These are phyloP conservation scores for Pentamera pediparva DNA, from an alignment of 53 echinoderm and acorn worm genomes.

Conservation along the genomic window DNA sequence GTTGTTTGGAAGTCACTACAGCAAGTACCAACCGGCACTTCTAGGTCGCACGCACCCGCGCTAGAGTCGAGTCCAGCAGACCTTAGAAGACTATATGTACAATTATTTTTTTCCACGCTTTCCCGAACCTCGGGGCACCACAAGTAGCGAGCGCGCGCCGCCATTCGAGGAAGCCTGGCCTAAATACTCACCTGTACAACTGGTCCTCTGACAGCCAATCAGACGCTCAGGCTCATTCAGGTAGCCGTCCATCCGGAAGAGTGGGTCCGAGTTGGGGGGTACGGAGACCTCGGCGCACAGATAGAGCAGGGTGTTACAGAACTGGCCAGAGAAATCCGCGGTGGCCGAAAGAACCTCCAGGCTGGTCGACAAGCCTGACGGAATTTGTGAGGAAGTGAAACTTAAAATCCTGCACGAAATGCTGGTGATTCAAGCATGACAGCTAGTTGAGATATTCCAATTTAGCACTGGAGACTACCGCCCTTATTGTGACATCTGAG, in stretches of 20 bases:
- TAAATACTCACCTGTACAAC: constrained; percentile 36
- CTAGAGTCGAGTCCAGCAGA: too few species aligned
- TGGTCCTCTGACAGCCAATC: constrained; percentile 26
- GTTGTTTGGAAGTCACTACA: too few species aligned
- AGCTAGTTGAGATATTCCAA: too few species aligned
- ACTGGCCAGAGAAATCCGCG: neutral
- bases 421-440: too few species aligned
- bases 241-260: neutral
- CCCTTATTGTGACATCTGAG: too few species aligned
- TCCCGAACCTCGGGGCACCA: too few species aligned
- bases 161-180: too few species aligned
- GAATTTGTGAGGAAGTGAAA: neutral
- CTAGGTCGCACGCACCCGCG: neutral
- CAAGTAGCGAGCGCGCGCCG: too few species aligned
- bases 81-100: too few species aligned
- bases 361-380: neutral
- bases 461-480: too few species aligned
- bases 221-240: constrained; percentile 3
- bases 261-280: neutral
- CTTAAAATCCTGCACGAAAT: neutral
- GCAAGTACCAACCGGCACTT: neutral
- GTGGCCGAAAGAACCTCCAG: neutral
- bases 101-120: too few species aligned
- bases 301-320: neutral
- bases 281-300: constrained; percentile 17